Evolutionary conservation across 2,113 vertebrate species (phyloP), one percentile per base, ranked within the genome.

Genomic region (Tricholaema leucomelas): DNA sequence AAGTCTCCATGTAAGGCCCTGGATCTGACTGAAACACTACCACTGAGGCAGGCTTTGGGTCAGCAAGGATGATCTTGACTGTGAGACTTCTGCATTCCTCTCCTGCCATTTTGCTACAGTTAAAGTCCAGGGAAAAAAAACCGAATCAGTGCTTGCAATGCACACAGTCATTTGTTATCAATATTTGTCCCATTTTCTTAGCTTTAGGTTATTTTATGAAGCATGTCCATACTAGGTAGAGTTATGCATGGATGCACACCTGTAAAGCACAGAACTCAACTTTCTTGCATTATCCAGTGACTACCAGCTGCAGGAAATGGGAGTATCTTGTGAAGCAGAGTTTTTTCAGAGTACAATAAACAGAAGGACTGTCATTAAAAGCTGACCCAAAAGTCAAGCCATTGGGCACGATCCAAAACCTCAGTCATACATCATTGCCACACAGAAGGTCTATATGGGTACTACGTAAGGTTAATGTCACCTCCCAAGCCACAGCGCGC

Each of bases 281-380:
- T 83, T 86, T 56, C 42, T 12, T 24, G 18, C 0, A 24, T 44
- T 10, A 66, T 27, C 56, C 23, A 81, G 8, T 25, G 6, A 79
- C 12, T 15, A 70, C 25, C 5, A 3, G 5, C 60, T 66, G 16
- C 24, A 94, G 60, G 31, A 90, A 91, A 67, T 15, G 44, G 1
- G 6, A 28, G 63, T 65, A 11, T 10, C 77, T 36, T 13, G 31
- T 4, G 16, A 54, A 44, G 18, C 33, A 11, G 48, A 33, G 5
- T 30, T 67, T 93, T 69, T 75, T 72, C 35, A 64, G 19, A 81
- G 24, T 1, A 67, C 19, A 73, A 74, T 21, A 81, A 56, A 87
- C 69, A 93, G 79, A 85, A 88, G 36, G 75, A 74, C 12, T 33
- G 33, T 55, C 65, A 84, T 59, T 87, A 85, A 91, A 73, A 88